Evolutionary conservation across 2,888 invertebrate genomes (phyloP).

Genomic region (Smittia sp.): DNA sequence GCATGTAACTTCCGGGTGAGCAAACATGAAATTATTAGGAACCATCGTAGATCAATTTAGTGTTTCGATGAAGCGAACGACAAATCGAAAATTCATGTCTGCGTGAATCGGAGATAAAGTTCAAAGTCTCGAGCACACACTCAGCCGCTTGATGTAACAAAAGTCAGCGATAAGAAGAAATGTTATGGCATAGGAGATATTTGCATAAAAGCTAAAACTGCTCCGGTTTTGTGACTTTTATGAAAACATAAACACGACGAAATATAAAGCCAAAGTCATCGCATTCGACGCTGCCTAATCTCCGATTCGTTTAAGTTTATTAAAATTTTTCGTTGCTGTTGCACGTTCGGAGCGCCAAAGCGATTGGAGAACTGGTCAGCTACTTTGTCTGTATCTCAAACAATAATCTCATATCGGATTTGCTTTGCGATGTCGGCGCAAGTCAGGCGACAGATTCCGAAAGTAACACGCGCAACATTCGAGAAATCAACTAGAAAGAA

Average conservation of each 20-base stretch:
- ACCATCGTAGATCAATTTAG: background rate
- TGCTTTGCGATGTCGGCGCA: no score
- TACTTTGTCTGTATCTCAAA: no score
- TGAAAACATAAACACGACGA: background rate
- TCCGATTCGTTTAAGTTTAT: no score
- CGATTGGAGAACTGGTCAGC: no score
- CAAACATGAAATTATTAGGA: background rate
- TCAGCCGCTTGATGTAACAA: background rate
- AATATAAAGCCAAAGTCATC: no score
- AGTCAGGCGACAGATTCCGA: no score
- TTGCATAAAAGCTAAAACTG: slow-evolving; percentile 2
- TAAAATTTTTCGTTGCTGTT: no score
- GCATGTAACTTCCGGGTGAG: background rate
- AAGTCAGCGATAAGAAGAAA: background rate
- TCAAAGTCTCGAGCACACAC: background rate
- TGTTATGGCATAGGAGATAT: background rate
- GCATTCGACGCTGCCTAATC: no score
- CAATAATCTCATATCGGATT: no score
- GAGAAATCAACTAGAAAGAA: no score
- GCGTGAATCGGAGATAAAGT: background rate
- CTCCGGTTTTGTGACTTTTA: background rate
- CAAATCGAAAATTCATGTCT: background rate
- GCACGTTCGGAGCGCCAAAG: no score
- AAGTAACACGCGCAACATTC: no score
- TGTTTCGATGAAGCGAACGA: background rate